Evolutionary conservation across 2,888 invertebrate genomes (phyloP).

Genomic region (Morpho achilles): DNA sequence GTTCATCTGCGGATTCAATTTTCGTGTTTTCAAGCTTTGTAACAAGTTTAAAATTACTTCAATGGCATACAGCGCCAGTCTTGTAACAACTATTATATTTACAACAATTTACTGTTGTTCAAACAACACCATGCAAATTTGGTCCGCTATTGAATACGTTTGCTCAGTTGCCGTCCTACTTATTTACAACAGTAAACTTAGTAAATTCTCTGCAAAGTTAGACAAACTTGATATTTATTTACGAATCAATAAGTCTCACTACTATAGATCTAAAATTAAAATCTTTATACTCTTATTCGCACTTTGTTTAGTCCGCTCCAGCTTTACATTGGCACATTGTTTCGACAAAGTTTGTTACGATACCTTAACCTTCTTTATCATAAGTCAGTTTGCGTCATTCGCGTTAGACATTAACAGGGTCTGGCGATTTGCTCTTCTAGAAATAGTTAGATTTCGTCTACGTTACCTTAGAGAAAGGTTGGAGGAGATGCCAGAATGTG

Average conservation of each 20-base stretch:
- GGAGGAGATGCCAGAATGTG: constrained; percentile 45
- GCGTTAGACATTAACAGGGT: constrained; percentile 59
- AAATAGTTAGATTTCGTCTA: constrained; percentile 52
- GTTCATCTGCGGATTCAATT: constrained; percentile 55
- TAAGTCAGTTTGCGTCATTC: constrained; percentile 48
- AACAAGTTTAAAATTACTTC: constrained; percentile 30
- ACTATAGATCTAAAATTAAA: constrained; percentile 38
- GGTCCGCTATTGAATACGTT: constrained; percentile 54
- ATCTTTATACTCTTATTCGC: constrained; percentile 35
- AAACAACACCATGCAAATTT: constrained; percentile 40
- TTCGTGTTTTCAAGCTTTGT: constrained; percentile 41
- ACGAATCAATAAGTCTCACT: constrained; percentile 39
- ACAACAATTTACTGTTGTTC: constrained; percentile 44
- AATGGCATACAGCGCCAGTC: constrained; percentile 41
- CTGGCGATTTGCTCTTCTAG: constrained; percentile 57
- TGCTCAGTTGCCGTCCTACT: constrained; percentile 42
- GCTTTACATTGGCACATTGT: constrained; percentile 46
- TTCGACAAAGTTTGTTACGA: constrained; percentile 38
- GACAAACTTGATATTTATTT: constrained; percentile 46
- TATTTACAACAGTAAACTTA: constrained; percentile 41
- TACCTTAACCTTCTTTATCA: constrained; percentile 34
- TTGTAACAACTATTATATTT: constrained; percentile 37
- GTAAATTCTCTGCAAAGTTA: constrained; percentile 41
- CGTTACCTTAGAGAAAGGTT: constrained; percentile 48
- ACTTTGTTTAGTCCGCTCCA: constrained; percentile 44